Base-by-base conservation (phyloP, 2,113 vertebrate species). In the Otis tarda region DNA sequence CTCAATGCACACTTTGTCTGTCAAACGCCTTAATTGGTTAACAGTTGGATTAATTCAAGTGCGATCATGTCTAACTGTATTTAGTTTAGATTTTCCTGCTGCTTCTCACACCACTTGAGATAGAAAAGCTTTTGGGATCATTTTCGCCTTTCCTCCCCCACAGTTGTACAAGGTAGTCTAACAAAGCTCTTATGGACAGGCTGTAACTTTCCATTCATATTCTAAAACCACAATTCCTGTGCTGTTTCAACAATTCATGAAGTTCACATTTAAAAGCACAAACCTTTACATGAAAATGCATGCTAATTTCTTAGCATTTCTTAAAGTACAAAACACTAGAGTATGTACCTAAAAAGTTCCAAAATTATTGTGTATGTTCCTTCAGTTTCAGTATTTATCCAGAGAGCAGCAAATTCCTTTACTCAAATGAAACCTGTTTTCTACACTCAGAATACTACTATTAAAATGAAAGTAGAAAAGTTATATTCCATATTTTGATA, bases 1-100 rank as follows among this genome's bases (percentile, higher is more conserved):
- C 52, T 78, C 64, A 78, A 21, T 0, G 0, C 52, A 49, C 2
- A 1, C 35, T 59, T 43, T 22, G 4, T 14, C 31, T 47, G 43
- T 39, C 86, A 56, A 70, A 84, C 17, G 56, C 39, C 61, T 93
- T 86, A 86, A 93, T 3, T 60, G 35, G 23, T 77, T 92, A 83
- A 60, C 56, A 92, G 60, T 5, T 75, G 89, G 64, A 89, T 91
- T 89, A 92, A 94, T 68, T 55, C 49, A 81, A 95, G 61, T 13
- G 52, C 52, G 87, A 53, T 64, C 53, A 71, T 0, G 16, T 74
- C 52, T 81, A 74, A 73, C 37, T 47, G 23, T 25, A 68, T 17
- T 74, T 31, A 92, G 39, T 57, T 55, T 53, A 39, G 50, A 60
- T 77, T 47, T 74, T 90, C 39, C 83, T 78, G 37, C 64, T 83